Evolutionary conservation across 2,888 invertebrate species (phyloP).

Genomic region (Kryphioiulus occultus): DNA sequence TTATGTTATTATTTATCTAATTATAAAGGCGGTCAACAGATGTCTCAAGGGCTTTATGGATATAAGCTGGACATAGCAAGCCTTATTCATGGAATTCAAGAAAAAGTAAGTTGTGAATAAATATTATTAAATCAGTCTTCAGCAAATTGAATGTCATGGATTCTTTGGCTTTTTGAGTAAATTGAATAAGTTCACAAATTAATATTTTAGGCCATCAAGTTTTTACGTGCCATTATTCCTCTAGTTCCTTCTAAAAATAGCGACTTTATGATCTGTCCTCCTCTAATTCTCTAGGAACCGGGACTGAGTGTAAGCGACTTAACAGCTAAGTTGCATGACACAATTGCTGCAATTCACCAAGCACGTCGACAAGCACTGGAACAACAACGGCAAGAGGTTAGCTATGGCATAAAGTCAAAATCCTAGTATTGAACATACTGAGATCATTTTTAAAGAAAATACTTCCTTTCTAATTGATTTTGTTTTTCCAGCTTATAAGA

Average conservation of each 20-base stretch:
- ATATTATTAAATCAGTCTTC: neutral
- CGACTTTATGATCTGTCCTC: neutral
- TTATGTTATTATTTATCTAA: neutral
- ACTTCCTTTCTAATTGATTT: neutral
- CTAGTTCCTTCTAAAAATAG: neutral
- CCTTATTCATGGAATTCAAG: constrained; percentile 4
- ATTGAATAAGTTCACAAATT: neutral
- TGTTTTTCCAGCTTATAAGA: neutral
- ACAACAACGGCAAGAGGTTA: neutral
- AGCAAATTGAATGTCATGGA: neutral
- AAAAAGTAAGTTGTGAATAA: neutral
- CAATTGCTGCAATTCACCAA: neutral
- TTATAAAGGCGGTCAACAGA: neutral
- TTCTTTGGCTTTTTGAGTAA: neutral
- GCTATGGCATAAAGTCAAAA: neutral
- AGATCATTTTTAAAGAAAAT: neutral
- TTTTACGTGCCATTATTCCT: too few species aligned
- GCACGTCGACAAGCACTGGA: neutral
- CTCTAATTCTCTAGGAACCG: neutral
- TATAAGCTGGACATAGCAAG: neutral
- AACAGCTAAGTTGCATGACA: neutral
- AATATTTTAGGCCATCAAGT: too few species aligned
- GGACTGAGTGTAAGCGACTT: neutral
- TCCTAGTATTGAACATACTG: neutral
- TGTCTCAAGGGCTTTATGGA: neutral